Base-by-base conservation (phyloP, 2,113 vertebrate species). In the Anarhynchus alexandrinus region DNA sequence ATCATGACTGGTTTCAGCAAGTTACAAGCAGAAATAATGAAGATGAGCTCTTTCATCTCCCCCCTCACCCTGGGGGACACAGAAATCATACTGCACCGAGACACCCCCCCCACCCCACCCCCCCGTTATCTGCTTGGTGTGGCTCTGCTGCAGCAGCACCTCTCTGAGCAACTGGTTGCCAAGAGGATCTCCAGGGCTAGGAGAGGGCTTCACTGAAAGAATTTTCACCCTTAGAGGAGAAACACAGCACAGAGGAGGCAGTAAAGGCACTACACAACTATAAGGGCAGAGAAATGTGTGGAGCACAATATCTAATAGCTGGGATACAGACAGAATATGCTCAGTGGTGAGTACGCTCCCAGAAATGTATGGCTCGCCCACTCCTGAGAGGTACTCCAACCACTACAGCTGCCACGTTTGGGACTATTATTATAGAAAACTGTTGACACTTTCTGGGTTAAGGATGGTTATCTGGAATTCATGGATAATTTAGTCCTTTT, bases 401-500 rank as follows among this genome's bases (percentile, higher is more conserved):
- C 32, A 59, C 1, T 16, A 34, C 43, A 40, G 38, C 58, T 91
- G 78, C 36, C 10, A n/a, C 2, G 5, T 79, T 91, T 79, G 89
- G 49, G 86, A 90, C 62, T 66, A 25, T 66, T 73, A 92, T 71
- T 62, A 86, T 6, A 80, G 92, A 85, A 96, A 94, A 94, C 92
- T 91, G 58, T 80, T 92, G 87, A 90, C 66, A 62, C 90, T 96
- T 91, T 88, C 91, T 82, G 70, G 43, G 78, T 93, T 91, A 85
- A 84, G 70, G 70, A 84, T 73, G 51, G 64, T 90, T 93, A 94
- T 96, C 65, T 77, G 66, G 74, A 90, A 96, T 95, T 95, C 85
- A 96, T 96, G 91, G 96, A 93, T 94, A 95, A 95, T 97, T 97
- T 95, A 95, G 91, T 94, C 51, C 38, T 96, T 93, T 95, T 94